phyloP scores from a whole-genome alignment of 2,113 vertebrate genomes.

The Hyaena hyaena region DNA sequence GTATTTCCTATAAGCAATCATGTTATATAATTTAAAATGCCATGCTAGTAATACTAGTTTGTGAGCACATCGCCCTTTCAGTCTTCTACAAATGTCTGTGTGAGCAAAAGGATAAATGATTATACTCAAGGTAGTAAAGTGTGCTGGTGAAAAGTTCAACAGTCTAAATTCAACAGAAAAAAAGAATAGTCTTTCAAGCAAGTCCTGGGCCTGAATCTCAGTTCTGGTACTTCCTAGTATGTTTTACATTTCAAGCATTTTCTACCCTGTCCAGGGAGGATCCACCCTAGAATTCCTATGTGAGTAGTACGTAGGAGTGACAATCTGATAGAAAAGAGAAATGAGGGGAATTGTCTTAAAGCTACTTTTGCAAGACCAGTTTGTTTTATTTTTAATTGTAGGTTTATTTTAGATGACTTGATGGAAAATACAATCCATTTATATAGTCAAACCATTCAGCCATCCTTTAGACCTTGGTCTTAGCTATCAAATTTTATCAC shows the following conservation, averaged over 20 bases:
- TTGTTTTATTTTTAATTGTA: neutral
- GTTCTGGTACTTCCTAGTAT: neutral
- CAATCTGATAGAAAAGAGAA: neutral
- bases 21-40: slow-evolving; percentile 65
- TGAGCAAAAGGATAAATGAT: slow-evolving; percentile 13
- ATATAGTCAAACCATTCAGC: neutral
- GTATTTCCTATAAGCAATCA: slow-evolving; percentile 30
- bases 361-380: neutral
- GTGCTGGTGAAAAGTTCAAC: neutral
- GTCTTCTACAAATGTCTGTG: neutral
- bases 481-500: neutral
- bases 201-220: neutral
- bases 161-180: neutral
- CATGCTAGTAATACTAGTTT: neutral
- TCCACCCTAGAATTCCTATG: neutral
- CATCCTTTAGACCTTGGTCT: neutral
- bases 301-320: neutral
- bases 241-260: neutral
- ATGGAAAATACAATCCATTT: neutral
- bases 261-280: neutral
- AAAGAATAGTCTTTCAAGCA: neutral
- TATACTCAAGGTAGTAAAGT: neutral
- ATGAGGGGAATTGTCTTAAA: neutral
- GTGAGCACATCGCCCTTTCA: slow-evolving; percentile 22
- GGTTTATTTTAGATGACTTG: neutral